Percentiles rank a stretch among this genome's conserved stretches.
These are phyloP conservation scores for Scolopax bukidnonensis DNA, from an alignment of 2,797 vertebrate genomes.

Conservation along the genomic window DNA sequence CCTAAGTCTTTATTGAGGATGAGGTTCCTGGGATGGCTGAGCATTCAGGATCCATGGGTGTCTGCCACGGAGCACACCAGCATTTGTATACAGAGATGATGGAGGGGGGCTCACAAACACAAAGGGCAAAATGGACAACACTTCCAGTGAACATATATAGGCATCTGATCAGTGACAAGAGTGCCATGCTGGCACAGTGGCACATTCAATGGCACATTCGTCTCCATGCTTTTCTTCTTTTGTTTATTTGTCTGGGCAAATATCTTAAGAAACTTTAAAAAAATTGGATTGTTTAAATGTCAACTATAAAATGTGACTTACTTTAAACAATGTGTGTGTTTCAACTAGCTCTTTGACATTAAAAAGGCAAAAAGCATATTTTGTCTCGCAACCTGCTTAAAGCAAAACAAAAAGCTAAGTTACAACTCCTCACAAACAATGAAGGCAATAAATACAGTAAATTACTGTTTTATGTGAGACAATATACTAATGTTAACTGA, in stretches of 20 bases:
- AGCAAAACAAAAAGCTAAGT: conserved; percentile 61
- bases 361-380: conserved; percentile 44
- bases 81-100: fast-evolving
- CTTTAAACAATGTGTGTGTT: conserved; percentile 28
- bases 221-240: not conserved
- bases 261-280: not conserved
- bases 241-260: not conserved
- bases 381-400: conserved; percentile 62
- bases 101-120: not conserved
- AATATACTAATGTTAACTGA: conserved; percentile 72
- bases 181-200: not conserved
- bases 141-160: not conserved
- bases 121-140: not conserved
- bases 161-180: fast-evolving
- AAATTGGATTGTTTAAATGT: not conserved
- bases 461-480: conserved; percentile 71
- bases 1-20: not conserved
- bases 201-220: not conserved
- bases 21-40: not conserved
- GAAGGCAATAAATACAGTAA: conserved; percentile 71
- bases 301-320: conserved; percentile 32
- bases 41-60: not conserved
- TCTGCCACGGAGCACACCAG: not conserved
- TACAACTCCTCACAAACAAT: conserved; percentile 62
- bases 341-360: conserved; percentile 43